Percentiles rank a stretch among this genome's conserved stretches.
Conservation (phyloP, 2,113 vertebrate species). For the Leptobrachium ailaonicum region DNA sequence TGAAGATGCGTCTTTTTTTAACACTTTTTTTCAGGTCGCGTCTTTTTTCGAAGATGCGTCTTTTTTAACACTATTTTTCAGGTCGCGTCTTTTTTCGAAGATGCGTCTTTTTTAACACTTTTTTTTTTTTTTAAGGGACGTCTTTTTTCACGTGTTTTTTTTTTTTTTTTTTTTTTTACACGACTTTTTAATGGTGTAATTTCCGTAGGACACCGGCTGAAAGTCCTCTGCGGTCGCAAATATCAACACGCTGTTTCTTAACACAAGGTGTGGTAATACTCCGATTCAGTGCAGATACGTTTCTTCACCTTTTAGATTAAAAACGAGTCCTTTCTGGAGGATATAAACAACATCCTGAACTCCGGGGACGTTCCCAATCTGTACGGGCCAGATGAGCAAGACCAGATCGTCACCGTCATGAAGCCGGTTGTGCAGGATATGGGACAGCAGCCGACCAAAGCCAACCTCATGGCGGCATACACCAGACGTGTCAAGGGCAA, state of each 20-base stretch:
- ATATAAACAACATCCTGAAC: constrained; percentile 88
- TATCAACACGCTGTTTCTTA: not conserved
- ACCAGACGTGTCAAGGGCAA: constrained; percentile 77
- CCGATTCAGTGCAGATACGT: not conserved
- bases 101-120: too few species aligned
- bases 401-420: constrained; percentile 81
- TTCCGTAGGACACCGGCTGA: too few species aligned
- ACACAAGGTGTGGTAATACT: not conserved
- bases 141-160: too few species aligned
- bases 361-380: constrained; percentile 86
- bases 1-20: too few species aligned
- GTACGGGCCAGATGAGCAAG: constrained; percentile 80
- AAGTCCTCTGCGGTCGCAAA: too few species aligned
- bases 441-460: constrained; percentile 84
- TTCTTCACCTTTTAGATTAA: constrained; percentile 74
- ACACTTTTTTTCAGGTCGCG: too few species aligned
- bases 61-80: too few species aligned
- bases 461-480: constrained; percentile 85
- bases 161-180: too few species aligned
- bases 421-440: constrained; percentile 77
- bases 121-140: too few species aligned
- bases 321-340: constrained; percentile 87
- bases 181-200: too few species aligned
- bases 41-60: too few species aligned
- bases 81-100: too few species aligned